These are phyloP conservation scores for Garrulus glandarius DNA, from an alignment of 2,797 vertebrate genomes.

Conservation along the genomic window DNA sequence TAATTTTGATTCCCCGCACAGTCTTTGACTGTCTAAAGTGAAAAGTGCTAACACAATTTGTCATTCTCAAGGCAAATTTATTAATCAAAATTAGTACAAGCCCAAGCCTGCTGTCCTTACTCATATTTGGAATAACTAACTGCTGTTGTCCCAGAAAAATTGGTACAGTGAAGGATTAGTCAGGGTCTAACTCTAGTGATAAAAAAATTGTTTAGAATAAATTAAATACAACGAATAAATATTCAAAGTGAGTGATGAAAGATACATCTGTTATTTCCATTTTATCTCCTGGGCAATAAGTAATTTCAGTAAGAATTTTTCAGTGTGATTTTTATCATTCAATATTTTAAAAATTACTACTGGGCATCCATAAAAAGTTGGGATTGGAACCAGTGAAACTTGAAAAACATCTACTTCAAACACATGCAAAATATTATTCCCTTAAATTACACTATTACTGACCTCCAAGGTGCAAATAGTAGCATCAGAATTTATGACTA, in stretches of 20 bases:
- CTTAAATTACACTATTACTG: background rate
- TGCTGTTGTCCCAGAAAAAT: background rate
- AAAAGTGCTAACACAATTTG: conserved; percentile 20
- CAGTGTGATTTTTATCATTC: background rate
- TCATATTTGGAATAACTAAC: conserved; percentile 15
- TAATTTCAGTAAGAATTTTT: conserved; percentile 27
- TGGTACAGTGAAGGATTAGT: background rate
- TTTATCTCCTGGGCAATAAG: conserved; percentile 6
- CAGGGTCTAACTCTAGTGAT: background rate
- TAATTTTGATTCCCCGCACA: background rate
- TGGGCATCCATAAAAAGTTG: background rate
- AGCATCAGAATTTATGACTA: background rate
- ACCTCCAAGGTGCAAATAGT: background rate
- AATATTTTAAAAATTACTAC: background rate
- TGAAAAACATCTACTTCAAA: background rate
- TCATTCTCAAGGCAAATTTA: conserved; percentile 12
- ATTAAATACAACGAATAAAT: conserved; percentile 20
- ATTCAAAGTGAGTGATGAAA: conserved; percentile 10
- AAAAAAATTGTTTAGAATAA: background rate
- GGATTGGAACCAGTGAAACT: background rate
- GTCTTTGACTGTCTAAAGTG: background rate
- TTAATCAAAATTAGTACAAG: conserved; percentile 34
- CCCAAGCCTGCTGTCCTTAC: background rate
- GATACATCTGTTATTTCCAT: background rate
- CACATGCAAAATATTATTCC: background rate